Evolutionary conservation across 2,888 invertebrate genomes (phyloP), one percentile per base, ranked within the genome.

Genomic region (Anthrax anthrax): DNA sequence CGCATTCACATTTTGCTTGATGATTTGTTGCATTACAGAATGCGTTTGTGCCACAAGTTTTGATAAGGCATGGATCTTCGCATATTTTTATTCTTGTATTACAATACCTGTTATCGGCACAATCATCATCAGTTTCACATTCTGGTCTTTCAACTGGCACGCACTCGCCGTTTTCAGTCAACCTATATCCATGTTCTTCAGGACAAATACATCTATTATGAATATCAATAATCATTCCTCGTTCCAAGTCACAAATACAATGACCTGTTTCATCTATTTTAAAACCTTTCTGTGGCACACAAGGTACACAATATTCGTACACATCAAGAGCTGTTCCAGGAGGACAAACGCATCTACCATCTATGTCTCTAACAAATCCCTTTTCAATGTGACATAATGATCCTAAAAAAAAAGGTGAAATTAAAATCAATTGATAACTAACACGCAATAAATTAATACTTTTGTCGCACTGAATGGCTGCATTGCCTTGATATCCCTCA

Each of bases 401-500:
- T 49, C 72, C 78, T 78, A 60, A 14, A 69, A 67, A 51, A 44
- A 48, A 51, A 51, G 40, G 8, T 23, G 8, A 23, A 23, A 23
- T 23, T 6, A 23, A 23, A 23, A 23, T 23, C n/a, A n/a, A n/a
- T n/a, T n/a, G n/a, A n/a, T 29, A 9, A 12, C 29, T 18, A 34
- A 5, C 47, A 75, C 77, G n/a, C n/a, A 23, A 6, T 23, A 8
- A 23, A 23, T 23, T 23, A 23, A 77, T 74, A 81, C 88, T 75
- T 72, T 76, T 81, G 56, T 84, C 81, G 60, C 91, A 92, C 60
- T 82, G 80, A 12, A 83, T 74, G 10, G 87, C 81, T 18, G 91
- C 90, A 62, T 90, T 87, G 63, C 91, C 92, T 66, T 80, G 80
- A 62, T 82, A 89, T 50, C 89, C 90, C 34, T 84, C 82, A 39